Percentiles rank a stretch among this genome's conserved stretches.
phyloP scores from a whole-genome alignment of 1,140 invertebrate species.

The Subanguina moxae region DNA sequence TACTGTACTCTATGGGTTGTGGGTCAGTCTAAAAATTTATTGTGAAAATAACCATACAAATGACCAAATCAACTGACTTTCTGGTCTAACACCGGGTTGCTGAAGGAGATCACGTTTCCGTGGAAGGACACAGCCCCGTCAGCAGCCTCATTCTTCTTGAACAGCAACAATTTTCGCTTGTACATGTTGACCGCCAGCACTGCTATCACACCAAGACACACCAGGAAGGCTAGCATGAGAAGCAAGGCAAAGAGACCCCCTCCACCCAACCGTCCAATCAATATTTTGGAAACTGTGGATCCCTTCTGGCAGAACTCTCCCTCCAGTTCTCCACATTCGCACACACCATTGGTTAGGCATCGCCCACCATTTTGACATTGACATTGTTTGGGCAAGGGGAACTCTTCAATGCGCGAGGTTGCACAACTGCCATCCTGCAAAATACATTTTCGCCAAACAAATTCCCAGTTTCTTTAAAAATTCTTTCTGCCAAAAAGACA shows the following conservation, averaged over 20 bases:
- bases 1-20: slow-evolving; percentile 46
- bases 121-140: slow-evolving; percentile 54
- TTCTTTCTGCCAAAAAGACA: too few relatives aligned
- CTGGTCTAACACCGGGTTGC: slow-evolving; percentile 54
- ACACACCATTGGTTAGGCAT: slow-evolving; percentile 48
- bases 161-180: slow-evolving; percentile 38
- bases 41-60: background rate
- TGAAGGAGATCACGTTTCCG: slow-evolving; percentile 59
- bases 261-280: slow-evolving; percentile 47
- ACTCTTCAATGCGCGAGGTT: slow-evolving; percentile 38
- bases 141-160: slow-evolving; percentile 55
- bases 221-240: slow-evolving; percentile 49
- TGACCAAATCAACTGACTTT: background rate
- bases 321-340: slow-evolving; percentile 53
- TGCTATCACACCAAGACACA: slow-evolving; percentile 45
- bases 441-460: too few relatives aligned
- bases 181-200: slow-evolving; percentile 49
- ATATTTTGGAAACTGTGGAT: slow-evolving; percentile 42
- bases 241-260: slow-evolving; percentile 31
- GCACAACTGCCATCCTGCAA: slow-evolving; percentile 51
- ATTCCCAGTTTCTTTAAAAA: too few relatives aligned
- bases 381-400: slow-evolving; percentile 53
- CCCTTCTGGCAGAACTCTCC: slow-evolving; percentile 52
- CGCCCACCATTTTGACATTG: slow-evolving; percentile 55
- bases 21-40: slow-evolving; percentile 23